These are phyloP conservation scores for Noctua fimbriata DNA, from an alignment of 2,888 invertebrate genomes.

Conservation along the genomic window DNA sequence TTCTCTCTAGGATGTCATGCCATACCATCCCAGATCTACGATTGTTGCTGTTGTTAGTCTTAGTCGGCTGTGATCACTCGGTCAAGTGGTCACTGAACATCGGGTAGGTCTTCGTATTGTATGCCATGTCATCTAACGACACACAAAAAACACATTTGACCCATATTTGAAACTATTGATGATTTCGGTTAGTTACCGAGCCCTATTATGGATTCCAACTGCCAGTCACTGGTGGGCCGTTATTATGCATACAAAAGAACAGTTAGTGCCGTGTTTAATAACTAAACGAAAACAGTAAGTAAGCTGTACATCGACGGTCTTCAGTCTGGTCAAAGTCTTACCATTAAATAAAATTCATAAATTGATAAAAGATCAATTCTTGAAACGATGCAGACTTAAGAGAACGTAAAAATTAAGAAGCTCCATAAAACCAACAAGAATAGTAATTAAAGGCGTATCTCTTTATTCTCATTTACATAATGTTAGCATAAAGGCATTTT, in stretches of 20 bases:
- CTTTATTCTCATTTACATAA: slow-evolving; percentile 19
- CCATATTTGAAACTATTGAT: slow-evolving; percentile 24
- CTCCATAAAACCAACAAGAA: neutral
- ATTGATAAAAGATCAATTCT: neutral
- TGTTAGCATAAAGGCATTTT: neutral
- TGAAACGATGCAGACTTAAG: neutral
- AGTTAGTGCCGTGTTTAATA: slow-evolving; percentile 2
- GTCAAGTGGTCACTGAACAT: neutral
- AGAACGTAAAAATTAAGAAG: slow-evolving; percentile 1
- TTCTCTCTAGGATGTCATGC: neutral
- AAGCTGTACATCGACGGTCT: neutral
- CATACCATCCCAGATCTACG: neutral
- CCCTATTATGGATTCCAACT: slow-evolving; percentile 5
- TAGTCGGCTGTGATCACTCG: neutral
- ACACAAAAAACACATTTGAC: slow-evolving; percentile 3
- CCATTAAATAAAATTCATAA: neutral
- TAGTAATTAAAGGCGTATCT: slow-evolving; percentile 9
- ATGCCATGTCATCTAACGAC: neutral
- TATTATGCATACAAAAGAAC: slow-evolving; percentile 50
- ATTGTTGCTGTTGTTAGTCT: neutral
- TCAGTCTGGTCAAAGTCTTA: neutral
- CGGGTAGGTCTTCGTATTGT: neutral
- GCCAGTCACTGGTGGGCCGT: slow-evolving; percentile 3
- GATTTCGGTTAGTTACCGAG: slow-evolving; percentile 1
- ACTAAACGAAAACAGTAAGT: neutral